Base-by-base conservation (phyloP, 2,797 vertebrate genomes). In the Platalea minor region DNA sequence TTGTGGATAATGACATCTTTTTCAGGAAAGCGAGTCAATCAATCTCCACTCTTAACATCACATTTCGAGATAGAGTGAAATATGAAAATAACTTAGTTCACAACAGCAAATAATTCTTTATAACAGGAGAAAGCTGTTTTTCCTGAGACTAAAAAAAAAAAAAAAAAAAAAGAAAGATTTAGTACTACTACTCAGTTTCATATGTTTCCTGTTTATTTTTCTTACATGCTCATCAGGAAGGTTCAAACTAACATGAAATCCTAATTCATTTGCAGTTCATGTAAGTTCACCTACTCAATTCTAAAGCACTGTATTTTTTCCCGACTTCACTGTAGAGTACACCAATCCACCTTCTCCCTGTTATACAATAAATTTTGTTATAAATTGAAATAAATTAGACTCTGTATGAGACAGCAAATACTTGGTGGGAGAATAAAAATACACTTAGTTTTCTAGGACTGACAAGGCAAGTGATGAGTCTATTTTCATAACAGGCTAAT, bases 1-100 rank as follows among this genome's bases (percentile, higher is more conserved):
- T n/a, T 60, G 7, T 61, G 26, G 14, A 24, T 61, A 79, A 50
- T 5, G 11, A 8, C 37, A 41, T 33, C 31, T 28, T 85, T 80
- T 90, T 60, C 39, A 83, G 29, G 17, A 59, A 59, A 59, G 23
- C 54, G 13, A 9, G 26, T 54, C 9, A 72, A 23, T 67, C 13
- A 12, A 7, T 61, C 60, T 76, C 18, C 3, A 39, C 9, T 90
- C 17, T 23, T 74, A 70, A 17, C 2, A 77, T 18, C 41, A 35
- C 0, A 0, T 61, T 85, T 85, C 1, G 1, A 76, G 17, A 26
- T 5, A 53, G 17, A 85, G 11, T 25, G 28, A 78, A 43, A 88
- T 57, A 48, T 10, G 6, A 82, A 76, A 77, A 61, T 50, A 29
- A 33, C 5, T 17, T 61, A 10, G 3, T 31, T 61, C 17, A 60